Evolutionary conservation across 2,113 vertebrate species (phyloP).

Genomic region (Saimiri boliviensis): DNA sequence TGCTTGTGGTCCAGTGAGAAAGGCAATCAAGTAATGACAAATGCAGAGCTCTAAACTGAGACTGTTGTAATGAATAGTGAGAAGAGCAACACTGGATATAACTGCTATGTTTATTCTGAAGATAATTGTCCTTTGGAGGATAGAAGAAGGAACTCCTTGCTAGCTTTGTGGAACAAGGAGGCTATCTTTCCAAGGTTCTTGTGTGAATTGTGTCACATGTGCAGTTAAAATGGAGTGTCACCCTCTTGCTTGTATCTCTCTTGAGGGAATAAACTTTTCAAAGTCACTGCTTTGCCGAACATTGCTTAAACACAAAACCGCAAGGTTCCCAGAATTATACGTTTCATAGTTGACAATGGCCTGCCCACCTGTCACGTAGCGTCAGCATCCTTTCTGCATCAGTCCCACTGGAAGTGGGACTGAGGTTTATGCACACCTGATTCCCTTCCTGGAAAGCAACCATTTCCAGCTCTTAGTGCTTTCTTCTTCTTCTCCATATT

Average conservation of each 20-base stretch:
- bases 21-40: neutral
- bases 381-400: neutral
- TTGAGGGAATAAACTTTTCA: neutral
- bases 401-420: neutral
- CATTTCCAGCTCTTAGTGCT: neutral
- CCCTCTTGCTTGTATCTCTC: neutral
- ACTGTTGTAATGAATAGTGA: neutral
- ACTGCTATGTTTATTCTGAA: neutral
- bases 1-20: neutral
- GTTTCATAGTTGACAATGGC: neutral
- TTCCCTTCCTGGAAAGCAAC: neutral
- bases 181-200: neutral
- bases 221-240: neutral
- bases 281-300: neutral
- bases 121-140: neutral
- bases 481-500: neutral
- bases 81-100: neutral
- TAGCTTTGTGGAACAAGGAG: neutral
- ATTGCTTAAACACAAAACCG: neutral
- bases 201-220: neutral
- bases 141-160: neutral
- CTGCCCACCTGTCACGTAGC: neutral
- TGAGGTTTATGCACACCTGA: fast-evolving
- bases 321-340: neutral
- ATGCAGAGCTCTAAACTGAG: neutral